Evolutionary conservation across 2,113 vertebrate species (phyloP).

Genomic region (Cinclus mexicanus): DNA sequence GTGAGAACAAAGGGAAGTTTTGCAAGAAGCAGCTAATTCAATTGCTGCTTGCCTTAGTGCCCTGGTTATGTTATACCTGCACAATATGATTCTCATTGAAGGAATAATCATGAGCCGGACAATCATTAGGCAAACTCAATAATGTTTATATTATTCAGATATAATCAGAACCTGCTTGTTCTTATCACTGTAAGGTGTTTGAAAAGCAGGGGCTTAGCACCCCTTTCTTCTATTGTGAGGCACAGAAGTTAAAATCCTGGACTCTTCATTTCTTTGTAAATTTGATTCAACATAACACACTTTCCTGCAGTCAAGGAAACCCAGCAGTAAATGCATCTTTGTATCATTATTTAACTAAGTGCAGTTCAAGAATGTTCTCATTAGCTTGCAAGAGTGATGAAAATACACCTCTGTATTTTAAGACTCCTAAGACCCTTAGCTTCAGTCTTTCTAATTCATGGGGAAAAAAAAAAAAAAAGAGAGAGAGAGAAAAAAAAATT

Average conservation of each 20-base stretch:
- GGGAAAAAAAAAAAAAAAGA: background rate
- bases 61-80: background rate
- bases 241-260: background rate
- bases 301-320: background rate
- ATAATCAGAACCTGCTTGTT: constrained; percentile 48
- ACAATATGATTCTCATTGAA: constrained; percentile 28
- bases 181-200: constrained; percentile 53
- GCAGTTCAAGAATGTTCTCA: background rate
- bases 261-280: background rate
- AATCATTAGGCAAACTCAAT: constrained; percentile 67
- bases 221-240: background rate
- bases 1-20: constrained; percentile 17
- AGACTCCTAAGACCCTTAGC: background rate
- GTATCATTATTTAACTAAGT: background rate
- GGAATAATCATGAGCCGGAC: constrained; percentile 37
- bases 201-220: constrained; percentile 10
- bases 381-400: background rate
- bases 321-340: background rate
- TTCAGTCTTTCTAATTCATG: background rate
- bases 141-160: constrained; percentile 57
- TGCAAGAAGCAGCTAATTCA: background rate
- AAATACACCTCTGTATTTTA: background rate
- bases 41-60: background rate
- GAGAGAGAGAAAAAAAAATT: background rate
- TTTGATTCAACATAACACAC: background rate